These are phyloP conservation scores for Lamellibrachia luymesi DNA, from an alignment of 1,140 invertebrate genomes.

Conservation along the genomic window DNA sequence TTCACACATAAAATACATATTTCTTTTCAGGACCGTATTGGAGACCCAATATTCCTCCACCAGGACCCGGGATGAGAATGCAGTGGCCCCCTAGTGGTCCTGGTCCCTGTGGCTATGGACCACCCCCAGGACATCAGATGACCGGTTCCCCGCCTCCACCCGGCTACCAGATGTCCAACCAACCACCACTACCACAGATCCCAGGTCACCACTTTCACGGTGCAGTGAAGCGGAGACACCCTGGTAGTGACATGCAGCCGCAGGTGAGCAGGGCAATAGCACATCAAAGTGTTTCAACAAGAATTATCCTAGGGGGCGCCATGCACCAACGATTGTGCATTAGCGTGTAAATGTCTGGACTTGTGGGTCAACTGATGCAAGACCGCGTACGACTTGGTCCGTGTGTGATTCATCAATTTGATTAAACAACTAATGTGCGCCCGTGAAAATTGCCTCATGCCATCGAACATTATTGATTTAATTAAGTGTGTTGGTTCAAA, in stretches of 20 bases:
- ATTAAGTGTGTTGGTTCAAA: no score
- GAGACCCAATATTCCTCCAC: background rate
- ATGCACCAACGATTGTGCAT: no score
- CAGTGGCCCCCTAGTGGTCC: background rate
- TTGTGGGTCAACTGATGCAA: no score
- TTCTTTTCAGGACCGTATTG: background rate
- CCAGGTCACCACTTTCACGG: background rate
- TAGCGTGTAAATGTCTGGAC: no score
- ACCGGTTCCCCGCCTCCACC: slow-evolving; percentile 2
- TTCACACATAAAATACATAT: background rate
- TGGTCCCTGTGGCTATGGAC: background rate
- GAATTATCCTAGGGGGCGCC: no score
- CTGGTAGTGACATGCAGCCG: background rate
- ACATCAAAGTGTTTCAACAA: background rate
- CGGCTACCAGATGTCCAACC: slow-evolving; percentile 11
- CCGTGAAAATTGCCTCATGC: no score
- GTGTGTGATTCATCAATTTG: no score
- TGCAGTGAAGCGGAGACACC: background rate
- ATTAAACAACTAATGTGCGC: no score
- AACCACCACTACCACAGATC: slow-evolving; percentile 2
- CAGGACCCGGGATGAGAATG: background rate
- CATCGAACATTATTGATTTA: no score
- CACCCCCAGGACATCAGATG: background rate
- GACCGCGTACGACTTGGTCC: no score
- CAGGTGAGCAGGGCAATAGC: no score